Conservation (phyloP, 37 sponge, comb jelly and placozoan genomes). For the Beroe ovata region DNA sequence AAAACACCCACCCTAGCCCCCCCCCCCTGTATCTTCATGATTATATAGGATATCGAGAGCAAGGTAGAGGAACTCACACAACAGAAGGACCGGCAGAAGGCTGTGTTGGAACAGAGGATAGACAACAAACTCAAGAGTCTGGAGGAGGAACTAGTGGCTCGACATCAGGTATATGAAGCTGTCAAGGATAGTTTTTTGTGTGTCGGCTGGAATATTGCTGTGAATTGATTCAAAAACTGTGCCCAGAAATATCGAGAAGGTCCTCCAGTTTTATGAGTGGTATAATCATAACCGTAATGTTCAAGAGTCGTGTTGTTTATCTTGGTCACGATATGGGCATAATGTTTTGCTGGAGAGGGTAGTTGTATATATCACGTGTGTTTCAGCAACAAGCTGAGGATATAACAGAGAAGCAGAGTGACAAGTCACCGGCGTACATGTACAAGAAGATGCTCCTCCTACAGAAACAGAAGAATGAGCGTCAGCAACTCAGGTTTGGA, state of each 20-base stretch:
- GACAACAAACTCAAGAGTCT: constrained; percentile 30
- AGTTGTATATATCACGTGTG: too few species aligned
- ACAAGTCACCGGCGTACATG: constrained; percentile 61
- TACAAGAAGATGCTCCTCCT: constrained; percentile 64
- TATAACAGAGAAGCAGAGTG: constrained; percentile 8
- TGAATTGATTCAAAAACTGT: too few species aligned
- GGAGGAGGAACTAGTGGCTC: constrained; percentile 48
- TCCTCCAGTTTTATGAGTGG: too few species aligned
- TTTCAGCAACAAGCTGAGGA: constrained; percentile 62
- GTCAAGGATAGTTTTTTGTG: too few species aligned
- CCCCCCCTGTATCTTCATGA: not conserved
- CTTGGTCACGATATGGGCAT: too few species aligned
- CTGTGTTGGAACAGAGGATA: not conserved
- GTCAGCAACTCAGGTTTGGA: constrained; percentile 35
- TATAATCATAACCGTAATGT: too few species aligned
- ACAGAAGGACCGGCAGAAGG: constrained; percentile 64
- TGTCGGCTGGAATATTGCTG: too few species aligned
- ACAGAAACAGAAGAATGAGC: constrained; percentile 60
- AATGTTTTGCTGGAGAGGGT: too few species aligned
- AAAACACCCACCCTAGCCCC: not conserved
- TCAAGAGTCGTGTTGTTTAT: too few species aligned
- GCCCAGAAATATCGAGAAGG: too few species aligned
- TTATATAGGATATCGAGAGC: constrained; percentile 22
- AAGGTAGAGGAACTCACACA: constrained; percentile 3
- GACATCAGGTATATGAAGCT: constrained; percentile 61